These are phyloP conservation scores for Astropecten irregularis DNA, from an alignment of 53 echinoderm and acorn worm species.

Conservation along the genomic window DNA sequence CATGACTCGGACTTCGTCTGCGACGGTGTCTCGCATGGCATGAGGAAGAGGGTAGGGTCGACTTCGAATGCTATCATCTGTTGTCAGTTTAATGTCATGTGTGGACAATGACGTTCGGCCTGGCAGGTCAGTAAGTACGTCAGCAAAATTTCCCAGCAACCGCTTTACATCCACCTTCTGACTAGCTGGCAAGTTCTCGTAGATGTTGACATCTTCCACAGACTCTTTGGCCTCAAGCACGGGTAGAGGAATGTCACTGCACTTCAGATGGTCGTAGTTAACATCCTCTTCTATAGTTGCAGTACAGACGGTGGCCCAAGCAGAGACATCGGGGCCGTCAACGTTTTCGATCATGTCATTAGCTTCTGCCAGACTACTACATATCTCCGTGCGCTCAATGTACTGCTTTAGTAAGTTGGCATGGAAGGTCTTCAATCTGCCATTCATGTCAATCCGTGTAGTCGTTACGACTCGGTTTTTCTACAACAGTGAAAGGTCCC, in stretches of 20 bases:
- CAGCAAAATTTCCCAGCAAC: background rate
- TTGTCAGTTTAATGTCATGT: background rate
- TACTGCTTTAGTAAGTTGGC: constrained; percentile 59
- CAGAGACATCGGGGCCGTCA: background rate
- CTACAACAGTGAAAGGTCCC: constrained; percentile 59
- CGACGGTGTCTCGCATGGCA: constrained; percentile 4
- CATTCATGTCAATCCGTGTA: constrained; percentile 57
- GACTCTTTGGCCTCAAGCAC: constrained; percentile 5
- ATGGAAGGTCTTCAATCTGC: no score
- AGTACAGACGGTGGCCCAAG: background rate
- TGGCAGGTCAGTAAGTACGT: constrained; percentile 30
- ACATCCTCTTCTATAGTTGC: background rate
- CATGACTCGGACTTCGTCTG: constrained; percentile 1
- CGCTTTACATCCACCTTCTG: background rate
- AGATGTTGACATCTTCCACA: constrained; percentile 23
- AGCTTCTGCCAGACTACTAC: background rate
- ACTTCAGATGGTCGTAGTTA: background rate
- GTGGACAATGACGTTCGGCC: background rate
- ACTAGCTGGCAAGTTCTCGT: no score
- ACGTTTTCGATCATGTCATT: background rate
- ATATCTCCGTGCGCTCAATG: background rate
- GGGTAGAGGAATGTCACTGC: background rate
- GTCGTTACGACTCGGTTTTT: constrained; percentile 35
- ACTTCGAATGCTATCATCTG: background rate
- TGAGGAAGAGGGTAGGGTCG: constrained; percentile 36